These are phyloP conservation scores for Platalea minor DNA, from an alignment of 2,797 vertebrate species.

Conservation along the genomic window DNA sequence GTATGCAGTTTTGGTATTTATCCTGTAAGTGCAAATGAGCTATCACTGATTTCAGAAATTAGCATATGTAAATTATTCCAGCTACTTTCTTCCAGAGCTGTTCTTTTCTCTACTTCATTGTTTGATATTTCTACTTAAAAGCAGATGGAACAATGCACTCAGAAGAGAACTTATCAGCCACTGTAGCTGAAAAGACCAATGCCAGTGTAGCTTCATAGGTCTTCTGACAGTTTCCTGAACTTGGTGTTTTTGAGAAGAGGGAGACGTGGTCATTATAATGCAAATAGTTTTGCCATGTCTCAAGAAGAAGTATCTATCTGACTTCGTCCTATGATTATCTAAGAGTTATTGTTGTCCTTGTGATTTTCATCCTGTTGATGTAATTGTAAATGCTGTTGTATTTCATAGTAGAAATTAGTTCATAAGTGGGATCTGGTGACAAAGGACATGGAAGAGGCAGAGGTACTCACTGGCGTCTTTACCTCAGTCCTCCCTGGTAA, in stretches of 20 bases:
- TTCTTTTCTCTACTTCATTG: neutral
- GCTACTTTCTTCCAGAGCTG: neutral
- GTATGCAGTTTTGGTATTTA: neutral
- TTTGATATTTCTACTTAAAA: neutral
- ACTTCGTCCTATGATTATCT: neutral
- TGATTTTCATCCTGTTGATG: neutral
- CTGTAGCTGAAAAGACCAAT: neutral
- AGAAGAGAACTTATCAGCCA: neutral
- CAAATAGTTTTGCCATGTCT: neutral
- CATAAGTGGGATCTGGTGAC: neutral
- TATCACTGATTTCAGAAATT: neutral
- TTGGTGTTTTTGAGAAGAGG: neutral
- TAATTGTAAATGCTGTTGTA: neutral
- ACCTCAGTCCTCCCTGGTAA: neutral
- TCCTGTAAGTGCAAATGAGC: neutral
- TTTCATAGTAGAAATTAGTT: neutral
- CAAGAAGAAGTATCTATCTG: neutral
- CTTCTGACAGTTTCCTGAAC: neutral
- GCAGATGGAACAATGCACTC: neutral
- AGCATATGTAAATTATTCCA: neutral
- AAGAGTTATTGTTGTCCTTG: neutral
- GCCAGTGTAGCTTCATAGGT: neutral
- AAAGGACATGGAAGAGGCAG: neutral
- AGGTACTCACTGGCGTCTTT: neutral
- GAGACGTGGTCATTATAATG: neutral